Evolutionary conservation across 1,140 invertebrate genomes (phyloP), one percentile per base, ranked within the genome.

Genomic region (Temnothorax curvispinosus): DNA sequence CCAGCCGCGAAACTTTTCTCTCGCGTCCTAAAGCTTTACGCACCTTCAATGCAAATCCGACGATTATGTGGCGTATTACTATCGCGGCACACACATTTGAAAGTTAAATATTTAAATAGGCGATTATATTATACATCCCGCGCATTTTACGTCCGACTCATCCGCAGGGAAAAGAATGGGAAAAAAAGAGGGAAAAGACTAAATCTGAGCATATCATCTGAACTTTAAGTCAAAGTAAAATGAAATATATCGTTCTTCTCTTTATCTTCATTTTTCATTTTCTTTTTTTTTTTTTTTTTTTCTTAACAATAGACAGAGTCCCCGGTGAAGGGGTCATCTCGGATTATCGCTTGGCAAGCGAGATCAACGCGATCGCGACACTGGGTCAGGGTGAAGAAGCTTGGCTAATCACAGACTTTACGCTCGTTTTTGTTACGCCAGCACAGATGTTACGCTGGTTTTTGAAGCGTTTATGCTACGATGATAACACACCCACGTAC

Each of bases 31-130:
- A 27, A 27, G 27, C 27, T 27, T 27, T 27, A 27, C 27, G 27
- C 27, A 27, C 50, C 15, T 5, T 18, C 18, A 6, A 69, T 69
- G 41, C 65, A 50, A 69, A 47, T 47, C n/a, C 65, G 13, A 6
- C 13, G 7, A 5, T 27, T 47, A 21, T 50, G 13, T 15, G 64
- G 8, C n/a, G 18, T 2, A 4, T 21, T 47, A 18, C 15, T 50
- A 60, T 84, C 35, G 44, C 35, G 6, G 6, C 21, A 50, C 3
- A n/a, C 21, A 27, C 2, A 84, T 38, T 84, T 62, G n/a, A 84
- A 62, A 60, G 32, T 74, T 47, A 47, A 72, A 47, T 6, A 60
- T 56, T 74, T 1, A 60, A 74, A 47, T 82, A 8, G 3, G 0
- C 18, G 41, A 47, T 50, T 60, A 11, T 41, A 67, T 76, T 27